Conservation (phyloP, 2,113 vertebrate species). For the Sturnus vulgaris region DNA sequence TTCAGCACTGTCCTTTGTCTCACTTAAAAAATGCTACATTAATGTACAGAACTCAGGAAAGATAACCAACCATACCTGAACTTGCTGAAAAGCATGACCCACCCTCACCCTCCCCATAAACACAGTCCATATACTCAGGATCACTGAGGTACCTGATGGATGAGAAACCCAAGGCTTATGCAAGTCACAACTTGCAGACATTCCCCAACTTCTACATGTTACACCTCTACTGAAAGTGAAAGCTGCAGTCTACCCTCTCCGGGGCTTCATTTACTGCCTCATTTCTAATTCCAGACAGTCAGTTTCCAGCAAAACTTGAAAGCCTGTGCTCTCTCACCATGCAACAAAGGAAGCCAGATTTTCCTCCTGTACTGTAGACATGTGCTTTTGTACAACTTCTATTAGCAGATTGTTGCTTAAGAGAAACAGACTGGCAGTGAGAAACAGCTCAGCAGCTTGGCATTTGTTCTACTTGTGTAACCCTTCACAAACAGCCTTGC, state of each 20-base stretch:
- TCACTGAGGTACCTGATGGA: neutral
- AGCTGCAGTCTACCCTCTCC: neutral
- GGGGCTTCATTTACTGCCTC: neutral
- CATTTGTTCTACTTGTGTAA: neutral
- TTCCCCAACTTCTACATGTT: neutral
- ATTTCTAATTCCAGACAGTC: neutral
- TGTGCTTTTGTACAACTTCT: neutral
- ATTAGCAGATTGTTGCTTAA: neutral
- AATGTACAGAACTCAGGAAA: accelerated
- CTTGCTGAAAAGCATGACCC: neutral
- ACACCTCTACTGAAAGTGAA: neutral
- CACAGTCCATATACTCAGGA: neutral
- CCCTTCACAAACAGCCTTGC: neutral
- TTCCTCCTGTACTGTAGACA: neutral
- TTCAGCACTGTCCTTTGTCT: neutral
- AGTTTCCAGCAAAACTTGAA: neutral
- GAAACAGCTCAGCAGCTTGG: conserved; percentile 5
- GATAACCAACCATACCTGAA: neutral
- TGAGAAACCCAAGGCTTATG: neutral
- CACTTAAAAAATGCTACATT: neutral
- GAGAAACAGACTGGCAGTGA: neutral
- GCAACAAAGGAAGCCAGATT: neutral
- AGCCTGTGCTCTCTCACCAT: neutral
- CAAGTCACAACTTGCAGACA: neutral
- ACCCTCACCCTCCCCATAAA: neutral